Evolutionary conservation across 2,797 vertebrate species (phyloP).

Genomic region (Gymnocypris eckloni): DNA sequence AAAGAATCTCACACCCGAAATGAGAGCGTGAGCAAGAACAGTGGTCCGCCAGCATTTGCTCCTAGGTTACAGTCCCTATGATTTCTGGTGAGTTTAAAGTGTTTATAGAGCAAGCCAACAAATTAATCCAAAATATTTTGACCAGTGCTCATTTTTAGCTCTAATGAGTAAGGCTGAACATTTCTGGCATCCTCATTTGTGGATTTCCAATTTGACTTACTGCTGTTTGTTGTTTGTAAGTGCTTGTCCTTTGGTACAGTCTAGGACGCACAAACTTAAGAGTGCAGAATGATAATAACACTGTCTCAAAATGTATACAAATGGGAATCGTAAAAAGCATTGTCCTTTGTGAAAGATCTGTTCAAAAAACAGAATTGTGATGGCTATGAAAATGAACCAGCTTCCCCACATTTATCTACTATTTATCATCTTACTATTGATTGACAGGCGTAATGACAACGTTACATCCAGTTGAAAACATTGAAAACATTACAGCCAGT

Average conservation of each 20-base stretch:
- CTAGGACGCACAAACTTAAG: background rate
- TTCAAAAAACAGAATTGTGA: background rate
- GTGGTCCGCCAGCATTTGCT: background rate
- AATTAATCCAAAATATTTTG: background rate
- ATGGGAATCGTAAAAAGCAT: background rate
- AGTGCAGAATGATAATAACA: background rate
- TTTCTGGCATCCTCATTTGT: background rate
- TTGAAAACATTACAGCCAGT: background rate
- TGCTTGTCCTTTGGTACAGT: background rate
- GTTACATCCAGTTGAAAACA: too few relatives aligned
- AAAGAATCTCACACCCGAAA: background rate
- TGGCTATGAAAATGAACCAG: background rate
- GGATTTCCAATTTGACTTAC: background rate
- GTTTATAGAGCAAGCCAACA: background rate
- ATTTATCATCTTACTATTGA: constrained; percentile 1
- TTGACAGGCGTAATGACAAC: constrained; percentile 8
- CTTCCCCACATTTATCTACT: background rate
- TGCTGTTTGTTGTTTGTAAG: background rate
- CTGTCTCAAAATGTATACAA: background rate
- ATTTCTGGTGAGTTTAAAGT: background rate
- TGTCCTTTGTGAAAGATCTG: background rate
- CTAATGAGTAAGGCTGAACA: background rate
- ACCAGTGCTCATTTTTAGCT: background rate
- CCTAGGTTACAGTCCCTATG: background rate
- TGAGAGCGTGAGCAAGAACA: background rate